These are phyloP conservation scores for Halichondria panicea DNA, from an alignment of 37 sponge, comb jelly and placozoan species.

Conservation along the genomic window DNA sequence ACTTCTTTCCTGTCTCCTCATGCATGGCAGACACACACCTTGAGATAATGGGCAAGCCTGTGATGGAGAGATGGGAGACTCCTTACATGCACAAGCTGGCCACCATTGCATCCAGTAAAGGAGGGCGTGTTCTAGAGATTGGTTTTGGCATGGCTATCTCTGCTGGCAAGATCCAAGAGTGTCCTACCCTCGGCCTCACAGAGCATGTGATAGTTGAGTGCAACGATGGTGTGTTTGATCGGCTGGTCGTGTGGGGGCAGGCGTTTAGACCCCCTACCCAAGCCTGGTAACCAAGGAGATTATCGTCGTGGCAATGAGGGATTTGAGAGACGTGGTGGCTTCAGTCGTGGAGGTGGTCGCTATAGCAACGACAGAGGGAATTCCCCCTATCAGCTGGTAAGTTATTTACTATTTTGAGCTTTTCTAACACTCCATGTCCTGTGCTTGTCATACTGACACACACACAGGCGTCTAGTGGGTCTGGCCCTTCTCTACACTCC, in stretches of 20 bases:
- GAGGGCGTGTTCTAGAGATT: slow-evolving; percentile 59
- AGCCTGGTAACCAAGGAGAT: too few species aligned
- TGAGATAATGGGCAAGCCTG: slow-evolving; percentile 66
- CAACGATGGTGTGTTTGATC: slow-evolving; percentile 60
- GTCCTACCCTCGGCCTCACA: slow-evolving; percentile 10
- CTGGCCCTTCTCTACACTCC: too few species aligned
- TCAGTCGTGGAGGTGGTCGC: too few species aligned
- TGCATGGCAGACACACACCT: slow-evolving; percentile 48
- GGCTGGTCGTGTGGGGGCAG: slow-evolving; percentile 54
- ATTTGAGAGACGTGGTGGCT: too few species aligned
- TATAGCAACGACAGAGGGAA: too few species aligned
- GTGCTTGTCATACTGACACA: too few species aligned
- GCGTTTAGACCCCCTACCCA: slow-evolving; percentile 12
- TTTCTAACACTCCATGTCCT: too few species aligned
- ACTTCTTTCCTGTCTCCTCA: background rate
- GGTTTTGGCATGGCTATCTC: slow-evolving; percentile 71
- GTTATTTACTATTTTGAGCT: too few species aligned
- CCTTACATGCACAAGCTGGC: slow-evolving; percentile 76
- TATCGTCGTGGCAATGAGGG: too few species aligned
- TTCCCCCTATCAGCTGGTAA: too few species aligned
- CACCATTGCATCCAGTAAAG: slow-evolving; percentile 48
- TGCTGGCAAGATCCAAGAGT: slow-evolving; percentile 43
- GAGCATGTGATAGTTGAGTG: slow-evolving; percentile 73
- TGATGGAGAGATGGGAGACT: slow-evolving; percentile 79
- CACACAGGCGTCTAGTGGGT: too few species aligned